Evolutionary conservation across 2,113 vertebrate species (phyloP).

Genomic region (Leptocoma aspasia): DNA sequence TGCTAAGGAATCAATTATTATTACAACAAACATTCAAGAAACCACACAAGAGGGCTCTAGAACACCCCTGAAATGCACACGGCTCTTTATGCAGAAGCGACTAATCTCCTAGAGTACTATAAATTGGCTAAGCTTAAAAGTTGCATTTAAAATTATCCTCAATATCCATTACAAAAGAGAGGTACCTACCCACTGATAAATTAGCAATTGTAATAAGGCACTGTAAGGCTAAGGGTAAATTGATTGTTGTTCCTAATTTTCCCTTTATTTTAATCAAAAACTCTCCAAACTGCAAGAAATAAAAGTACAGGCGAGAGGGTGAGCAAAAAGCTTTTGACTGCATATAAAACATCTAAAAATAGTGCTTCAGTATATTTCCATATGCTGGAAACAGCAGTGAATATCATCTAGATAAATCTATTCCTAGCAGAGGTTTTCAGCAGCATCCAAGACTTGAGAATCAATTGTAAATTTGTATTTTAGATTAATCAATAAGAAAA

Average conservation of each 20-base stretch:
- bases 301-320: background rate
- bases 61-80: background rate
- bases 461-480: conserved; percentile 29
- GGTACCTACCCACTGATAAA: conserved; percentile 25
- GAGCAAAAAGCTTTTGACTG: conserved; percentile 32
- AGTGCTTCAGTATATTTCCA: background rate
- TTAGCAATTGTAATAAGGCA: conserved; percentile 37
- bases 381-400: background rate
- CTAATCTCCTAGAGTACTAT: conserved; percentile 30
- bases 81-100: background rate
- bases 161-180: conserved; percentile 62
- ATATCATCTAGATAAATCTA: conserved; percentile 18
- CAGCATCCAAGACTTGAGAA: background rate
- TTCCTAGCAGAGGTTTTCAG: conserved; percentile 14
- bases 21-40: background rate
- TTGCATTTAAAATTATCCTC: conserved; percentile 49
- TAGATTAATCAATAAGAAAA: conserved; percentile 21
- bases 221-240: conserved; percentile 5
- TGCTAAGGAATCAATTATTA: background rate
- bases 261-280: conserved; percentile 40
- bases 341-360: conserved; percentile 37
- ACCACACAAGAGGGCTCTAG: background rate
- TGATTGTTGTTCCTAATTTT: conserved; percentile 37
- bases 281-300: conserved; percentile 10
- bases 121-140: conserved; percentile 48